These are phyloP conservation scores for Hypomecis atomaria DNA, from an alignment of 2,888 invertebrate species.

Conservation along the genomic window DNA sequence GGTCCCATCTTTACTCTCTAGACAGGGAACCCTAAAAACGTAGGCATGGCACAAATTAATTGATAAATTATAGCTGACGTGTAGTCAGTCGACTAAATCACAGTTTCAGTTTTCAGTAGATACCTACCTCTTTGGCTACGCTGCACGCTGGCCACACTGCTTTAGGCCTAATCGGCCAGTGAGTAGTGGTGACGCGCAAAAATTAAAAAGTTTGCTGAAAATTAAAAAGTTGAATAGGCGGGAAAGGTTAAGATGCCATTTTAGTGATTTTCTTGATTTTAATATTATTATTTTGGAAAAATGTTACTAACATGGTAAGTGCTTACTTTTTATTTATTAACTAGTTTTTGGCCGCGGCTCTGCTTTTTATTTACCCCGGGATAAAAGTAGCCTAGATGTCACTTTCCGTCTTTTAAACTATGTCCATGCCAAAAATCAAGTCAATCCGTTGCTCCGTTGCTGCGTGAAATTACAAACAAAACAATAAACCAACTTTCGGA, in stretches of 20 bases:
- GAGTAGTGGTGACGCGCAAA: constrained; percentile 16
- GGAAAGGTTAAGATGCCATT: constrained; percentile 29
- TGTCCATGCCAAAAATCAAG: too few relatives aligned
- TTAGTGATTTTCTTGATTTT: constrained; percentile 32
- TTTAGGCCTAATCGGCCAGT: constrained; percentile 19
- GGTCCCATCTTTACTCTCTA: too few relatives aligned
- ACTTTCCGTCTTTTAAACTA: too few relatives aligned
- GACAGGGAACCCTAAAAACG: constrained; percentile 49
- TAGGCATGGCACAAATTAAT: constrained; percentile 69
- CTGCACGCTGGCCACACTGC: constrained; percentile 23
- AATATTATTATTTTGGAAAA: constrained; percentile 27
- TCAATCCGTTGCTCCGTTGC: too few relatives aligned
- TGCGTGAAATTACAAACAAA: too few relatives aligned
- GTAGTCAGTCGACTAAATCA: constrained; percentile 53
- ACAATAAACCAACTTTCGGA: too few relatives aligned
- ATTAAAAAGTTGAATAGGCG: constrained; percentile 24
- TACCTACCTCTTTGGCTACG: constrained; percentile 8
- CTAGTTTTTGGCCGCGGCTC: too few relatives aligned
- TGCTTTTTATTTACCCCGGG: too few relatives aligned
- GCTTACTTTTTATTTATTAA: constrained; percentile 6
- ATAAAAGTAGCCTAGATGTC: too few relatives aligned
- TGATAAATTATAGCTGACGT: constrained; percentile 62
- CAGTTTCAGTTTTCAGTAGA: constrained; percentile 60
- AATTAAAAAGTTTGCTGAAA: constrained; percentile 26
- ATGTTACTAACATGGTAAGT: constrained; percentile 38